Evolutionary conservation across 1,140 invertebrate species (phyloP).

Genomic region (Chrysomallon squamiferum): DNA sequence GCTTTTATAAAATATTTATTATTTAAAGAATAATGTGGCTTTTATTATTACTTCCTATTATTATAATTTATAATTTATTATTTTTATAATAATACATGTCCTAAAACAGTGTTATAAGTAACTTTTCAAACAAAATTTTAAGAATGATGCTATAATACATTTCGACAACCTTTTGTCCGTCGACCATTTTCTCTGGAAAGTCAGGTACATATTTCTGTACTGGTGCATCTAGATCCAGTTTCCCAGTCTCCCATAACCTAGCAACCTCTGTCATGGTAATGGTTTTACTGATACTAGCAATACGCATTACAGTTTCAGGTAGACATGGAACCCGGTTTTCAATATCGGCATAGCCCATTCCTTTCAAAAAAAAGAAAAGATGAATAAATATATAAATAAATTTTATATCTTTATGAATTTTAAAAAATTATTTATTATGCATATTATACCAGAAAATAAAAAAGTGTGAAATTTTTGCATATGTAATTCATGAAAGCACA

Average conservation of each 20-base stretch:
- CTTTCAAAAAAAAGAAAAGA: constrained; percentile 43
- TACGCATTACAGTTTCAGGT: constrained; percentile 69
- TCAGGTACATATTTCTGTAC: constrained; percentile 66
- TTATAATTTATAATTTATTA: too few relatives aligned
- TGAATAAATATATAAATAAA: neutral
- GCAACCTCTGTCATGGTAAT: constrained; percentile 69
- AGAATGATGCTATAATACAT: too few relatives aligned
- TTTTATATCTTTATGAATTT: too few relatives aligned
- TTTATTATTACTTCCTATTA: too few relatives aligned
- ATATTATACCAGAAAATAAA: neutral
- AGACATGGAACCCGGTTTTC: constrained; percentile 68
- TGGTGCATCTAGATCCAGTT: constrained; percentile 69
- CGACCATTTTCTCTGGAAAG: constrained; percentile 67
- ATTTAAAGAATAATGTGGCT: too few relatives aligned
- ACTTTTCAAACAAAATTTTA: too few relatives aligned
- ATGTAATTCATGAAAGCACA: neutral
- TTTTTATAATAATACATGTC: too few relatives aligned
- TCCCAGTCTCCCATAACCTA: constrained; percentile 67
- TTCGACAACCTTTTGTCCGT: constrained; percentile 57
- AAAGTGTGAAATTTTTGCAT: too few relatives aligned
- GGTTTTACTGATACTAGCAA: constrained; percentile 73
- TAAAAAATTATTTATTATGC: neutral
- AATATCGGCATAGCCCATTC: constrained; percentile 70
- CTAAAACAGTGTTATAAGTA: too few relatives aligned
- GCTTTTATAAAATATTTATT: too few relatives aligned